Evolutionary conservation across 2,797 vertebrate species (phyloP), one percentile per base, ranked within the genome.

Genomic region (Malurus leucopterus): DNA sequence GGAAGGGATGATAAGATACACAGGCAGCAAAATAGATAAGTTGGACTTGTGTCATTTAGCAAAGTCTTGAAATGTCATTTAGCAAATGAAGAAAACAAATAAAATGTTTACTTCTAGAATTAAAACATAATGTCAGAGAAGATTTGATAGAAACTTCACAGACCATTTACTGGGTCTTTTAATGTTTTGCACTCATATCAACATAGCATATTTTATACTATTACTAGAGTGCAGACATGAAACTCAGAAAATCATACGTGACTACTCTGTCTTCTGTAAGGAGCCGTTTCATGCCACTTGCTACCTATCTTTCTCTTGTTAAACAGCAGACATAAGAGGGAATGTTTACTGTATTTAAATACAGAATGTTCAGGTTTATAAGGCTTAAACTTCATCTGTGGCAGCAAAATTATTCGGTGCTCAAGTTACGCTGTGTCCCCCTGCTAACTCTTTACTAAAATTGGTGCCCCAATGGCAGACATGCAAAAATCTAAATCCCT

Each of bases 401-500:
- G 61, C 55, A 67, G 70, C 40, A 80, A 92, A 89, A 91, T 92
- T 90, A 84, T 61, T 92, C 15, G 68, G 65, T 65, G 78, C 86
- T 96, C 95, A 92, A 83, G 81, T 96, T 95, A 92, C 95, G 1
- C 57, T 67, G 64, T 83, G 68, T 77, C 41, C 78, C 78, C 43
- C 44, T 0, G 6, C 83, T 92, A 90, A 82, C 91, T 94, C 93
- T 91, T 84, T 71, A 92, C 95, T 94, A 96, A 96, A 95, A 96
- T 90, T 95, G 95, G 95, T 81, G 44, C 15, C 46, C 38, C 76
- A 54, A 64, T 95, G 95, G 91, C 95, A 96, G 95, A 95, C 91
- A 84, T 73, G 87, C 95, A 96, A 96, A 96, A 95, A 95, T 95
- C 92, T 95, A 92, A 96, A 95, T 95, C 93, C 94, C 85, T 83